Evolutionary conservation across 2,797 vertebrate genomes (phyloP).

Genomic region (Galagoides demidoff): DNA sequence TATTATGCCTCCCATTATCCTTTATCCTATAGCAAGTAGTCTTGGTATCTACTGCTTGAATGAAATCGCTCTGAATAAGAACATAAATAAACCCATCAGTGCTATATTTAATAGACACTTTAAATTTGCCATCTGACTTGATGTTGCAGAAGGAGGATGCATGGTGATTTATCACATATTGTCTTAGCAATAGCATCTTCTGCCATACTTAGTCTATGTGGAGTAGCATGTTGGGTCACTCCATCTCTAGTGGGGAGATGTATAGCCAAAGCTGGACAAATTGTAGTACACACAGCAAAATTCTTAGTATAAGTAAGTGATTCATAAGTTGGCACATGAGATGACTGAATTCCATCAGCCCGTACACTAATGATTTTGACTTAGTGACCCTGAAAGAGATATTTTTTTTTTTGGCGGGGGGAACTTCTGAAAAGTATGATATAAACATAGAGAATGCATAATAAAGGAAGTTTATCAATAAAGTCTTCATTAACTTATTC

Average conservation of each 20-base stretch:
- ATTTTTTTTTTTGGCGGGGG: background rate
- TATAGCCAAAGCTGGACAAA: background rate
- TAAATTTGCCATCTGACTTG: background rate
- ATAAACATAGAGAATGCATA: background rate
- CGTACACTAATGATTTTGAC: background rate
- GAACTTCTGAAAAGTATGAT: background rate
- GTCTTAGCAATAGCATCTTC: background rate
- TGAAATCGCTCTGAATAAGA: background rate
- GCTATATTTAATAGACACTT: background rate
- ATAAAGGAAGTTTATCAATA: background rate
- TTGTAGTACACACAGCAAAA: background rate
- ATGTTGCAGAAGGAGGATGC: background rate
- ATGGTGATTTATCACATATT: background rate
- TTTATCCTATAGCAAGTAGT: background rate
- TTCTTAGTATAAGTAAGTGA: background rate
- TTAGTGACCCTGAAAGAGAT: background rate
- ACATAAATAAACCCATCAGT: background rate
- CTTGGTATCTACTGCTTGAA: background rate
- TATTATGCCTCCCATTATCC: background rate
- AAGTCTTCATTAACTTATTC: background rate
- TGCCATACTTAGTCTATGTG: background rate
- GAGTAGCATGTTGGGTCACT: background rate
- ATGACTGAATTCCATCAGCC: background rate
- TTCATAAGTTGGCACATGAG: background rate
- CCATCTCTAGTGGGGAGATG: background rate